phyloP scores from a whole-genome alignment of 2,888 invertebrate species.

The Ectobius pallidus region DNA sequence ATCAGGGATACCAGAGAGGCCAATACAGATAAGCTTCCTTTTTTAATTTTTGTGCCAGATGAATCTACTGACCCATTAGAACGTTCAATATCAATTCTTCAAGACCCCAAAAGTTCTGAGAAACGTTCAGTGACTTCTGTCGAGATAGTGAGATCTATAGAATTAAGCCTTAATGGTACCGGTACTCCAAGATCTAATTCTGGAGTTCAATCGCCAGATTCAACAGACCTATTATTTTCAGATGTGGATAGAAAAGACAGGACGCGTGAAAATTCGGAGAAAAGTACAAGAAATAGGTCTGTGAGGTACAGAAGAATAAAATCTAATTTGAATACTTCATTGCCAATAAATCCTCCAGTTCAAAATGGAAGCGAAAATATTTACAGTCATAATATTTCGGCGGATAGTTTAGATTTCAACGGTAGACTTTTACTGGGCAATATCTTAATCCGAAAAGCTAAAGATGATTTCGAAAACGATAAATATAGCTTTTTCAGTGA shows the following conservation, averaged over 20 bases:
- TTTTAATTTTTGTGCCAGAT: neutral
- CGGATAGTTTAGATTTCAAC: neutral
- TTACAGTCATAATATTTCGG: neutral
- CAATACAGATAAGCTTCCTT: neutral
- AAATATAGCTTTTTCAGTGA: conserved; percentile 1
- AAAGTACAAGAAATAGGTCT: neutral
- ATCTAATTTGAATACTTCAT: neutral
- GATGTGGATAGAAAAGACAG: neutral
- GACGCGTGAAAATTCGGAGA: neutral
- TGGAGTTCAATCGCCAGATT: neutral
- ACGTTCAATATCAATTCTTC: too few relatives aligned
- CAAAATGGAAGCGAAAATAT: neutral
- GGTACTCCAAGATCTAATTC: neutral
- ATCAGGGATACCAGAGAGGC: neutral
- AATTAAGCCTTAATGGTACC: neutral
- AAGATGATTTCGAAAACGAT: neutral
- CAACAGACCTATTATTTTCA: neutral
- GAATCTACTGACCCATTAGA: neutral
- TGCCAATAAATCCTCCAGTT: neutral
- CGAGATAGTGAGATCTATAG: neutral
- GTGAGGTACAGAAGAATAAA: neutral
- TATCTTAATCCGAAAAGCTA: neutral
- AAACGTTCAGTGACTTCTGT: neutral
- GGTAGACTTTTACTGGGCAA: neutral
- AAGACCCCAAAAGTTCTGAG: neutral